A percentile compares a stretch with the other conserved stretches of the same genome.
Evolutionary conservation across 2,113 vertebrate species (phyloP).

Genomic region (Tragulus kanchil): DNA sequence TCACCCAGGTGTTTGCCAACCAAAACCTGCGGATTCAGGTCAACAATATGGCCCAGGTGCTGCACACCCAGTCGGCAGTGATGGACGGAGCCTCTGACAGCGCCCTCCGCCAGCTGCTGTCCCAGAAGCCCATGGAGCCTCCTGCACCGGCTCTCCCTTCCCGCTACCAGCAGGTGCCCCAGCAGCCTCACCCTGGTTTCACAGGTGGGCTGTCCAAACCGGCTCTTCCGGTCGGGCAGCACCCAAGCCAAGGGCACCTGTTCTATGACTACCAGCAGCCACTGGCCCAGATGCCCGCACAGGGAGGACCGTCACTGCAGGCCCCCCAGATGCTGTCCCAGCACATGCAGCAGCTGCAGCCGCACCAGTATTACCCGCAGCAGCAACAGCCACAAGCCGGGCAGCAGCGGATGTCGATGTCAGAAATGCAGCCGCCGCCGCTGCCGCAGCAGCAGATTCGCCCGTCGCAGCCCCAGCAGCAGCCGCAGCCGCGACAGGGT

Average conservation of each 20-base stretch:
- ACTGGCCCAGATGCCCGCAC: conserved; percentile 87
- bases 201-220: conserved; percentile 87
- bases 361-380: conserved; percentile 87
- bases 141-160: conserved; percentile 80
- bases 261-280: conserved; percentile 91
- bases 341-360: conserved; percentile 88
- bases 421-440: conserved; percentile 86
- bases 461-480: conserved; percentile 68
- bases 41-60: conserved; percentile 90
- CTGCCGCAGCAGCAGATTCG: conserved; percentile 65
- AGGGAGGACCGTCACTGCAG: conserved; percentile 86
- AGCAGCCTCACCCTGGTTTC: conserved; percentile 88
- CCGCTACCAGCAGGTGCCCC: conserved; percentile 88
- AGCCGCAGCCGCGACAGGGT: conserved; percentile 86
- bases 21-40: conserved; percentile 92
- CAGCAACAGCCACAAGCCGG: conserved; percentile 83
- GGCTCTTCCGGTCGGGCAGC: conserved; percentile 88
- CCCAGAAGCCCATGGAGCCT: conserved; percentile 88
- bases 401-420: conserved; percentile 86
- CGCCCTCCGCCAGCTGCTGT: conserved; percentile 90
- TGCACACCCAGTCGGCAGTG: conserved; percentile 86
- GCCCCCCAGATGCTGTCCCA: conserved; percentile 86
- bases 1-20: conserved; percentile 92
- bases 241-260: conserved; percentile 84
- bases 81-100: conserved; percentile 87